A percentile compares a stretch with the other conserved stretches of the same genome.
phyloP scores from a whole-genome alignment of 2,888 invertebrate genomes.

The Eulithis prunata region DNA sequence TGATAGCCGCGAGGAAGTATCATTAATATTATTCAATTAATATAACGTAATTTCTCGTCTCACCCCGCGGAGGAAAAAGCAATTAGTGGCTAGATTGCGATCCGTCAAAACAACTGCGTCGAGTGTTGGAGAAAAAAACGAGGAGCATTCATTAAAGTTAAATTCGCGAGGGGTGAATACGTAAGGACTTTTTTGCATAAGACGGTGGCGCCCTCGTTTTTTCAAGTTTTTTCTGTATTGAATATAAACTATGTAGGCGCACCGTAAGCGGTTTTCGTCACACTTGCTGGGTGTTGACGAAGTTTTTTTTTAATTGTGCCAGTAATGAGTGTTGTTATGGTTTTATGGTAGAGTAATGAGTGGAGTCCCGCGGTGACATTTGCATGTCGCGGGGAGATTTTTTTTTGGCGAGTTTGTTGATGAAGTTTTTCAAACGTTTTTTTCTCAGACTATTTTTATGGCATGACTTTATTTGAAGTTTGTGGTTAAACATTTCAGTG shows the following conservation, averaged over 20 bases:
- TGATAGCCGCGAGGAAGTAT: slow-evolving; percentile 80
- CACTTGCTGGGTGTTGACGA: slow-evolving; percentile 73
- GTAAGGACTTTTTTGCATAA: slow-evolving; percentile 83
- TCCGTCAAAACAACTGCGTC: slow-evolving; percentile 84
- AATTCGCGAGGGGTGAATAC: slow-evolving; percentile 84
- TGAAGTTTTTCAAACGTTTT: slow-evolving; percentile 73
- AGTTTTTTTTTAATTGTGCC: slow-evolving; percentile 81
- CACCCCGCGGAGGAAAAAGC: slow-evolving; percentile 83
- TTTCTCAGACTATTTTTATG: slow-evolving; percentile 65
- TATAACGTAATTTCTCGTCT: slow-evolving; percentile 82
- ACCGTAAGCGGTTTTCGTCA: slow-evolving; percentile 81
- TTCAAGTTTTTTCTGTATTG: slow-evolving; percentile 67
- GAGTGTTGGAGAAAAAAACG: slow-evolving; percentile 72
- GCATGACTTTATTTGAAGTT: slow-evolving; percentile 76
- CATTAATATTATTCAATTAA: slow-evolving; percentile 85
- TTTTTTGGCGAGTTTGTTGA: slow-evolving; percentile 75
- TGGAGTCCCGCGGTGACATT: slow-evolving; percentile 74
- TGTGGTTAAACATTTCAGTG: slow-evolving; percentile 81
- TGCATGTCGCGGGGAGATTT: slow-evolving; percentile 75
- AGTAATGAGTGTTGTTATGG: slow-evolving; percentile 82
- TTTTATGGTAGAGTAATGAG: slow-evolving; percentile 80
- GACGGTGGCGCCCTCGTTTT: slow-evolving; percentile 79
- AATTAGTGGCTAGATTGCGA: slow-evolving; percentile 85
- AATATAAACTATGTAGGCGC: slow-evolving; percentile 83
- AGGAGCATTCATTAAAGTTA: slow-evolving; percentile 81